These are phyloP conservation scores for Brachionus koreanus DNA, from an alignment of 1,140 invertebrate species.

Conservation along the genomic window DNA sequence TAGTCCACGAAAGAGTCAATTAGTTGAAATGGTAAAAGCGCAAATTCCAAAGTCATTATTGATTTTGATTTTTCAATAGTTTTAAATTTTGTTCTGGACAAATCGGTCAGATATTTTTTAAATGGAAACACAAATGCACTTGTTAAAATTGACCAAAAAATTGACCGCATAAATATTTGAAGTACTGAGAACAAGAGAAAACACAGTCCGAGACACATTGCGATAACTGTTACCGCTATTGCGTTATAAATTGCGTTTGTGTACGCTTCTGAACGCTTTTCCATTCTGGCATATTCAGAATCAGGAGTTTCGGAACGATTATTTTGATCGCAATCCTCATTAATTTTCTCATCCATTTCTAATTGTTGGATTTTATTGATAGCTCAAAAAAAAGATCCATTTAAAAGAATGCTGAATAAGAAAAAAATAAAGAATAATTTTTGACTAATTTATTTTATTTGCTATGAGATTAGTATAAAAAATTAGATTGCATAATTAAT, in stretches of 20 bases:
- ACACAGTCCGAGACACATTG: not conserved
- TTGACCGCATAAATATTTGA: constrained; percentile 81
- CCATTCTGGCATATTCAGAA: not conserved
- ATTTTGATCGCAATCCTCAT: not conserved
- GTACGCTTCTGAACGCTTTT: not conserved
- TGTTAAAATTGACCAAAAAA: constrained; percentile 87
- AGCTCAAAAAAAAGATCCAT: not conserved
- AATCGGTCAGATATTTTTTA: constrained; percentile 69
- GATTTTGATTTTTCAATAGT: not conserved
- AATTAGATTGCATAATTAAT: not conserved
- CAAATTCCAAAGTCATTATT: not conserved
- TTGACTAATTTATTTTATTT: not conserved
- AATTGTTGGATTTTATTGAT: not conserved
- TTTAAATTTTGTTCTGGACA: not conserved
- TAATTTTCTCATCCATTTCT: not conserved
- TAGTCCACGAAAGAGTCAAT: constrained; percentile 22
- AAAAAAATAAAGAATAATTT: not conserved
- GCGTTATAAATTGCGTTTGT: not conserved
- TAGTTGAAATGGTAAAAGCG: not conserved
- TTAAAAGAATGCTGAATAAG: not conserved
- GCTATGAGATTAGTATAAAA: not conserved
- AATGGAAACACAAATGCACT: constrained; percentile 83
- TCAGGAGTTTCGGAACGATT: not conserved
- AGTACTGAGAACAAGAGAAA: constrained; percentile 59
- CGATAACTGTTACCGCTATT: constrained; percentile 15